Conservation (phyloP, 2,797 vertebrate genomes). For the Valencia hispanica region DNA sequence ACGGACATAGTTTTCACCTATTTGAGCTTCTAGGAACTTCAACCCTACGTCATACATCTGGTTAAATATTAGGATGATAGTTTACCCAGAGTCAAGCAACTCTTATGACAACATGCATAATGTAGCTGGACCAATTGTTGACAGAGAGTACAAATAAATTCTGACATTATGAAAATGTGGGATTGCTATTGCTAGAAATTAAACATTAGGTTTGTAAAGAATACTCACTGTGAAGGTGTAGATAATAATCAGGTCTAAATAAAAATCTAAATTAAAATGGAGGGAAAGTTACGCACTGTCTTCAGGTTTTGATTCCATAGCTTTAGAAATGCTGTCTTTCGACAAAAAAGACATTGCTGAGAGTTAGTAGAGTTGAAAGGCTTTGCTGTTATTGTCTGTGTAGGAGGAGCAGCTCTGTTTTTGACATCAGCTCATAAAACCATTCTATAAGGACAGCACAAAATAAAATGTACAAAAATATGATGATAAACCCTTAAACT, state of each 20-base stretch:
- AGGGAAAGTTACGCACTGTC: constrained; percentile 21
- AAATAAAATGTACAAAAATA: constrained; percentile 16
- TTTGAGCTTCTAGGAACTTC: constrained; percentile 4
- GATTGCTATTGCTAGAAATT: constrained; percentile 5
- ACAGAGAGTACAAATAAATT: constrained; percentile 7
- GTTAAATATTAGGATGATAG: constrained; percentile 32
- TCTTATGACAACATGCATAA: constrained; percentile 32
- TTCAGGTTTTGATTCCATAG: constrained; percentile 35
- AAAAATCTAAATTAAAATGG: constrained; percentile 28
- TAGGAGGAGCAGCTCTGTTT: constrained; percentile 62
- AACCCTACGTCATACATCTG: constrained; percentile 31
- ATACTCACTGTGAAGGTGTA: background rate
- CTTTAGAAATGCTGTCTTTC: constrained; percentile 61
- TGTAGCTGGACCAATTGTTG: constrained; percentile 5
- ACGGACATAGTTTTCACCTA: constrained; percentile 19
- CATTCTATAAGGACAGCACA: constrained; percentile 12
- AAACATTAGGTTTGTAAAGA: constrained; percentile 2
- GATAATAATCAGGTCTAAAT: constrained; percentile 9
- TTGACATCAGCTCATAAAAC: constrained; percentile 47
- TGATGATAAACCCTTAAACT: constrained; percentile 46
- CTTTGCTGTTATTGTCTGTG: constrained; percentile 47
- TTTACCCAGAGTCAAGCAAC: constrained; percentile 19
- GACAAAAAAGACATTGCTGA: constrained; percentile 51
- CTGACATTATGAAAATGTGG: constrained; percentile 28
- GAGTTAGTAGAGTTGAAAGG: constrained; percentile 26